Evolutionary conservation across 2,113 vertebrate species (phyloP).

Genomic region (Sinocyclocheilus anshuiensis): DNA sequence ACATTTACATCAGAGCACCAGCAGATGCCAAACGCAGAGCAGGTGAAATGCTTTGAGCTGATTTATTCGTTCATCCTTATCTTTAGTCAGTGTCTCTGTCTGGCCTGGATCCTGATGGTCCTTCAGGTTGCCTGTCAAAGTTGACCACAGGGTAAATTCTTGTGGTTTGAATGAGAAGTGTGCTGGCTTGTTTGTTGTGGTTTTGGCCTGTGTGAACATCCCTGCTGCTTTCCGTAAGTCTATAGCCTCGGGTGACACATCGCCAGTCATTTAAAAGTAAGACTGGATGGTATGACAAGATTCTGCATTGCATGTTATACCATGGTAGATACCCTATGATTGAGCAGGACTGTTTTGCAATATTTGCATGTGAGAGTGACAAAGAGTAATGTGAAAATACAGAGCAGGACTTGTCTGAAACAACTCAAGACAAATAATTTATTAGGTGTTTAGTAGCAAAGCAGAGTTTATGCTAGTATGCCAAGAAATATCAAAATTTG

Average conservation of each 20-base stretch:
- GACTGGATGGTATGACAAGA: not conserved
- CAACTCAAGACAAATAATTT: constrained; percentile 4
- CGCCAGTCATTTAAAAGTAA: not conserved
- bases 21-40: constrained; percentile 62
- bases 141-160: constrained; percentile 60
- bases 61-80: not conserved
- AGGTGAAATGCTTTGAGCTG: constrained; percentile 29
- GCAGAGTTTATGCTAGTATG: not conserved
- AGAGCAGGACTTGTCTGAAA: not conserved
- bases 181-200: constrained; percentile 31
- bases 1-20: constrained; percentile 73
- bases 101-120: constrained; percentile 52
- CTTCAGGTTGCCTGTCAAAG: constrained; percentile 60
- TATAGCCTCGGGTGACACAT: not conserved
- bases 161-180: constrained; percentile 43
- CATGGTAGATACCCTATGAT: not conserved
- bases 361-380: not conserved
- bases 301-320: not conserved
- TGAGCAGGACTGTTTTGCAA: not conserved
- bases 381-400: not conserved
- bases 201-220: constrained; percentile 50
- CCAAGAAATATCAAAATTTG: not conserved
- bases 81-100: constrained; percentile 44
- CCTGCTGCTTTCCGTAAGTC: not conserved
- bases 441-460: not conserved